Evolutionary conservation across 2,113 vertebrate species (phyloP).

Genomic region (Pterophyllum scalare): DNA sequence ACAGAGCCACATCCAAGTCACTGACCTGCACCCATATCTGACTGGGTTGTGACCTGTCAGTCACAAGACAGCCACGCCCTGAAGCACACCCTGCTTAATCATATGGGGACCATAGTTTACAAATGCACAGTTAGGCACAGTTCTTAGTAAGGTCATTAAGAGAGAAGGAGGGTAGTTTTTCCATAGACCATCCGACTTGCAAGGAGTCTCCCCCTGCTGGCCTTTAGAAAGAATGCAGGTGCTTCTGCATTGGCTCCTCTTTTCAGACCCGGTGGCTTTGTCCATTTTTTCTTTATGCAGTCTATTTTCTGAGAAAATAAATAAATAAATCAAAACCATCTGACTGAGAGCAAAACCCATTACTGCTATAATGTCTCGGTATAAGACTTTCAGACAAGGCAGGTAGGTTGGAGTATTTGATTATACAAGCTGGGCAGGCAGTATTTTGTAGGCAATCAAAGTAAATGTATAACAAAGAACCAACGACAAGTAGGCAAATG

Average conservation of each 20-base stretch:
- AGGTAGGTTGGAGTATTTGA: neutral
- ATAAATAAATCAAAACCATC: fast-evolving
- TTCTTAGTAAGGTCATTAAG: neutral
- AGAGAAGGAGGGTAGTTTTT: neutral
- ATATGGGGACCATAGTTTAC: neutral
- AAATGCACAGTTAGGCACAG: too few relatives aligned
- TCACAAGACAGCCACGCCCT: neutral
- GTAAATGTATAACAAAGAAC: neutral
- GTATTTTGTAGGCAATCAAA: neutral
- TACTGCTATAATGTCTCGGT: neutral
- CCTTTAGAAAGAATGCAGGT: neutral
- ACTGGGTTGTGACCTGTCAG: too few relatives aligned
- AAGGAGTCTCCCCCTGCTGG: neutral
- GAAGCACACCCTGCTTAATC: neutral
- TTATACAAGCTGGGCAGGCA: neutral
- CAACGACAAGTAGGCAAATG: neutral
- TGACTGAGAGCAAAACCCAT: neutral
- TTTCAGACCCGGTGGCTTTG: neutral
- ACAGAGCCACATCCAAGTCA: too few relatives aligned
- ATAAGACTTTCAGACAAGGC: neutral
- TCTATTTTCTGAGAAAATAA: neutral
- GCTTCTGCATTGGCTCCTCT: neutral
- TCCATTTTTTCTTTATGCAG: neutral
- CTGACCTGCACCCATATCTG: too few relatives aligned
- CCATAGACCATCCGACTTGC: too few relatives aligned